phyloP scores from a whole-genome alignment of 2,888 invertebrate genomes.

The Perithous albicinctus region DNA sequence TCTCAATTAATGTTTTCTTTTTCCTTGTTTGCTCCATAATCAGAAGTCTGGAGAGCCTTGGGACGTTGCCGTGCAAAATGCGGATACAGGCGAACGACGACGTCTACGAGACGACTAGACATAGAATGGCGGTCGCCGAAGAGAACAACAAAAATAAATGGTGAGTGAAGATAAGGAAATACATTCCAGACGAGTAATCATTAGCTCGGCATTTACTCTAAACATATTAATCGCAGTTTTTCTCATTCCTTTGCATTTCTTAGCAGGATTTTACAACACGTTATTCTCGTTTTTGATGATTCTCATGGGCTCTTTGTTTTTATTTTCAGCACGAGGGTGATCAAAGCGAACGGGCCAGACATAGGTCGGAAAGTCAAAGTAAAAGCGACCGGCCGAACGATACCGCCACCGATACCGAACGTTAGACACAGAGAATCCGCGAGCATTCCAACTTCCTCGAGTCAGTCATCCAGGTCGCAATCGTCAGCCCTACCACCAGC shows the following conservation, averaged over 20 bases:
- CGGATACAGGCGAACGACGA: slow-evolving; percentile 98
- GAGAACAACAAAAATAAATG: slow-evolving; percentile 97
- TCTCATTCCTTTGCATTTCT: neutral
- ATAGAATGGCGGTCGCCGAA: slow-evolving; percentile 96
- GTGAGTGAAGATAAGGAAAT: slow-evolving; percentile 84
- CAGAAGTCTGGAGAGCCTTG: slow-evolving; percentile 92
- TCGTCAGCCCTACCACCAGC: slow-evolving; percentile 81
- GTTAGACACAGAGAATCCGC: slow-evolving; percentile 79
- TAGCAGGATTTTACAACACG: neutral
- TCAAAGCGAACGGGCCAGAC: slow-evolving; percentile 95
- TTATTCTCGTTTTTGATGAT: neutral
- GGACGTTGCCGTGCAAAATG: slow-evolving; percentile 94
- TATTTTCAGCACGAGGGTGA: slow-evolving; percentile 93
- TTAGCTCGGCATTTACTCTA: neutral
- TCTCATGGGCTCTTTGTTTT: too few species aligned
- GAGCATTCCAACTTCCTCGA: slow-evolving; percentile 79
- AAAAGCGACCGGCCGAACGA: slow-evolving; percentile 84
- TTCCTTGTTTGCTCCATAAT: neutral
- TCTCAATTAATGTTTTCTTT: neutral
- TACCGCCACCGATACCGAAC: slow-evolving; percentile 79
- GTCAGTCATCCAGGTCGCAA: slow-evolving; percentile 82
- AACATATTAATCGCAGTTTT: neutral
- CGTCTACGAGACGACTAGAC: slow-evolving; percentile 96
- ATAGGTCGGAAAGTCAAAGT: slow-evolving; percentile 95
- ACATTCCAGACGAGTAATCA: neutral